Conservation (phyloP, 2,888 invertebrate genomes). For the Oeneis ivallda region DNA sequence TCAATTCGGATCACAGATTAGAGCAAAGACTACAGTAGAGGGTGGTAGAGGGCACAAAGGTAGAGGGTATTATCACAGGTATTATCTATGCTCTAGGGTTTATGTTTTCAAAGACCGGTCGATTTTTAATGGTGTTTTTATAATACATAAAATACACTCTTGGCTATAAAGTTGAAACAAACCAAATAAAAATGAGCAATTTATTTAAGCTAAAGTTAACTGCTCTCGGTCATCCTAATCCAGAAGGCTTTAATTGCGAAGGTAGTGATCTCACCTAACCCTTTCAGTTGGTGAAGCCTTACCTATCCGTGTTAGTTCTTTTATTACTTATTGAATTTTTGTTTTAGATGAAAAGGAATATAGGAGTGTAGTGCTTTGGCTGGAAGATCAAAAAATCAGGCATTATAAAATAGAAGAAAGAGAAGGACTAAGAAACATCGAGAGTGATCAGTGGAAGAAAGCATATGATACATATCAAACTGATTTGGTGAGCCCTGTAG, state of each 20-base stretch:
- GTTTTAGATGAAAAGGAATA: slow-evolving; percentile 90
- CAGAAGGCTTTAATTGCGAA: slow-evolving; percentile 85
- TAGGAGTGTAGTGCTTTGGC: slow-evolving; percentile 91
- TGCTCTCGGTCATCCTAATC: slow-evolving; percentile 89
- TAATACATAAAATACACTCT: too few species aligned
- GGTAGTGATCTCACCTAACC: slow-evolving; percentile 71
- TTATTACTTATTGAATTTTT: neutral
- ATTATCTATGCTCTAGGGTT: too few species aligned
- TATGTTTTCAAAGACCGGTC: neutral
- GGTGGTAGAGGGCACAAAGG: too few species aligned
- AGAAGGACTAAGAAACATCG: slow-evolving; percentile 85
- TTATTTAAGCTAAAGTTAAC: slow-evolving; percentile 90
- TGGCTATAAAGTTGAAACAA: neutral
- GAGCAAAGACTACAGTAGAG: too few species aligned
- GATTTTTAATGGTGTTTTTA: too few species aligned
- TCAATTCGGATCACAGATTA: too few species aligned
- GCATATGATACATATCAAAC: slow-evolving; percentile 87
- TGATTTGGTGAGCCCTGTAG: slow-evolving; percentile 88
- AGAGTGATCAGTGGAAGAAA: slow-evolving; percentile 86
- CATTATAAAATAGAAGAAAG: slow-evolving; percentile 92
- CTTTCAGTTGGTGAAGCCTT: neutral
- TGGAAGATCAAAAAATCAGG: slow-evolving; percentile 96
- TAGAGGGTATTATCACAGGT: too few species aligned
- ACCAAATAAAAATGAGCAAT: slow-evolving; percentile 50
- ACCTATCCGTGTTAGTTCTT: neutral